Evolutionary conservation across 2,113 vertebrate species (phyloP), one percentile per base, ranked within the genome.

Genomic region (Emberiza fucata): DNA sequence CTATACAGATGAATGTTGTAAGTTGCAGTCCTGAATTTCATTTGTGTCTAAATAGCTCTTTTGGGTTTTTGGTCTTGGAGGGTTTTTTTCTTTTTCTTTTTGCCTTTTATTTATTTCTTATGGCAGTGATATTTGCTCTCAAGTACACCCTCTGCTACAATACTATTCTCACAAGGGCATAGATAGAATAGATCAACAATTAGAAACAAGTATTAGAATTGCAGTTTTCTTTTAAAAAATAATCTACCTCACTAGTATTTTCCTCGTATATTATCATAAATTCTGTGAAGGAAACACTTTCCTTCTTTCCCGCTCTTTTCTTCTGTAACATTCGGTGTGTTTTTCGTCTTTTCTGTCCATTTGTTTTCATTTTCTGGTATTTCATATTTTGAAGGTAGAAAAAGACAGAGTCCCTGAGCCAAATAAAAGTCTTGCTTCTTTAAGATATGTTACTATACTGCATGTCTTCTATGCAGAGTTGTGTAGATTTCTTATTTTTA

Each of bases 41-140:
- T 39, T 60, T 60, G 9, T 51, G 9, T 47, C 19, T 76, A 78
- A 81, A 35, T 35, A 37, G 11, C 2, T 35, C 8, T 28, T 70
- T 25, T 24, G 14, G 3, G 25, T 39, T 69, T 68, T 61, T 2
- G 2, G 45, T 28, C 29, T 47, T 61, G 14, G 9, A 25, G 2
- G 9, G 4, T 0, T 18, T 33, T 51, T 25, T 84, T 1, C 2
- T 51, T 35, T 22, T 10, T 22, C 9, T 24, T n/a, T 33, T 27
- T 17, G 5, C 5, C 10, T 23, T 51, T 40, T 51, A 12, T 21
- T 23, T 27, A 6, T 33, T 24, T 33, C 13, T 39, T 23, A 13
- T 14, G 1, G 4, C 13, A 75, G 5, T 42, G 25, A 37, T 12
- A 45, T 80, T 75, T 82, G 5, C 35, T 88, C 57, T 76, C 23